phyloP scores from a whole-genome alignment of 2,888 invertebrate species.

The Rambutsinella grinnellia region DNA sequence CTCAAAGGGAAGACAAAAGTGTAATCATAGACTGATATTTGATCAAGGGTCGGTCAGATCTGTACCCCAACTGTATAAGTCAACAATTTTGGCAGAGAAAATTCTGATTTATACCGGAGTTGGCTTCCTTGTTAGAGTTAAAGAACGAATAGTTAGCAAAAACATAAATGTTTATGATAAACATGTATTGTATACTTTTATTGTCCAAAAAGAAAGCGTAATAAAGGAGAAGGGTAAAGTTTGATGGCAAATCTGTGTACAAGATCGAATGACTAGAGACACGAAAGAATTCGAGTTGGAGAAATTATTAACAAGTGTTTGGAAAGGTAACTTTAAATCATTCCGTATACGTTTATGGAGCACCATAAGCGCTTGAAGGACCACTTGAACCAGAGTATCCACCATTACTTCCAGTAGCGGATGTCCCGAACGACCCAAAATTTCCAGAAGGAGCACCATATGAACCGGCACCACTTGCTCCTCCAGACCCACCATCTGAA shows the following conservation, averaged over 20 bases:
- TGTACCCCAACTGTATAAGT: too few species aligned
- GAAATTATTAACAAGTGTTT: not conserved
- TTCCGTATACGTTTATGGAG: constrained; percentile 13
- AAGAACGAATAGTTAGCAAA: too few species aligned
- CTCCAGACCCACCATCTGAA: not conserved
- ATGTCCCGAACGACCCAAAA: too few species aligned
- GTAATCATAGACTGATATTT: too few species aligned
- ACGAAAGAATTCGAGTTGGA: not conserved
- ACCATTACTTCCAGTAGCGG: not conserved
- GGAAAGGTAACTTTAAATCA: not conserved
- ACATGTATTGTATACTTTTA: not conserved
- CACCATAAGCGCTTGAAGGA: constrained; percentile 35
- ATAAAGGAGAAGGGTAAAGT: not conserved
- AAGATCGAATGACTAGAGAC: constrained; percentile 1
- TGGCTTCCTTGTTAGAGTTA: too few species aligned
- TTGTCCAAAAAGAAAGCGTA: not conserved
- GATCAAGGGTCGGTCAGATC: too few species aligned
- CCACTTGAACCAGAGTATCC: not conserved
- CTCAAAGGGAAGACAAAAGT: too few species aligned
- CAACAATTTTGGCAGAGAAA: too few species aligned
- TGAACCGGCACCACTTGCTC: constrained; percentile 1
- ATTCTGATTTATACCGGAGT: too few species aligned
- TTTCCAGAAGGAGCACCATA: constrained; percentile 16
- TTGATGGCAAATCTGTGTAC: not conserved
- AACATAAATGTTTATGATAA: too few species aligned